Percentiles rank a stretch among this genome's conserved stretches.
These are phyloP conservation scores for Drosophila serrata DNA, from an alignment of 1,140 invertebrate genomes.

Conservation along the genomic window DNA sequence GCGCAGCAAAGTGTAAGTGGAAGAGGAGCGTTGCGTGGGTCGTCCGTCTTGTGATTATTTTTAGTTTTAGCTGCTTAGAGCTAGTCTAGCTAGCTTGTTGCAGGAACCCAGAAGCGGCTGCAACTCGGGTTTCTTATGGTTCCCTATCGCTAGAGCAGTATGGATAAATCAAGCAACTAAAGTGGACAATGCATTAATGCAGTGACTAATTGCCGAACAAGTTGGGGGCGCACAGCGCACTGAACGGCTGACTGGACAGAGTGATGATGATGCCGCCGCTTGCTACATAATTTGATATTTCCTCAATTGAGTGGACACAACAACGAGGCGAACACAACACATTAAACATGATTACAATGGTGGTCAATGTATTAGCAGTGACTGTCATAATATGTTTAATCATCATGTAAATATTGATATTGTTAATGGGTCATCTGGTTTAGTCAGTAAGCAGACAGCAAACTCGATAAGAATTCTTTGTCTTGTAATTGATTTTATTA, in stretches of 20 bases:
- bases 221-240: constrained; percentile 58
- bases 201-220: constrained; percentile 67
- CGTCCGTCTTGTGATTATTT: constrained; percentile 54
- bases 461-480: not conserved
- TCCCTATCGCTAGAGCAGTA: constrained; percentile 14
- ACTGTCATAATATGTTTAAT: not conserved
- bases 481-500: not conserved
- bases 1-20: constrained; percentile 11
- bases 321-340: constrained; percentile 1
- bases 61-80: constrained; percentile 30
- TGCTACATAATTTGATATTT: constrained; percentile 77
- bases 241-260: constrained; percentile 27
- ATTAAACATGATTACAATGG: constrained; percentile 18
- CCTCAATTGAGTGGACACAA: constrained; percentile 67
- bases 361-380: constrained; percentile 15
- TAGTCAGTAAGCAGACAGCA: not conserved
- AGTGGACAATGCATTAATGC: constrained; percentile 30
- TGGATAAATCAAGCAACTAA: constrained; percentile 26
- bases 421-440: not conserved
- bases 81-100: not conserved
- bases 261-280: constrained; percentile 36
- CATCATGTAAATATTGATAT: not conserved
- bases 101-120: constrained; percentile 40
- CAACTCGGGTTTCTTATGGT: not conserved
- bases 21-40: constrained; percentile 68